Base-by-base conservation (phyloP, 2,797 vertebrate species). In the Hyperoplus immaculatus region DNA sequence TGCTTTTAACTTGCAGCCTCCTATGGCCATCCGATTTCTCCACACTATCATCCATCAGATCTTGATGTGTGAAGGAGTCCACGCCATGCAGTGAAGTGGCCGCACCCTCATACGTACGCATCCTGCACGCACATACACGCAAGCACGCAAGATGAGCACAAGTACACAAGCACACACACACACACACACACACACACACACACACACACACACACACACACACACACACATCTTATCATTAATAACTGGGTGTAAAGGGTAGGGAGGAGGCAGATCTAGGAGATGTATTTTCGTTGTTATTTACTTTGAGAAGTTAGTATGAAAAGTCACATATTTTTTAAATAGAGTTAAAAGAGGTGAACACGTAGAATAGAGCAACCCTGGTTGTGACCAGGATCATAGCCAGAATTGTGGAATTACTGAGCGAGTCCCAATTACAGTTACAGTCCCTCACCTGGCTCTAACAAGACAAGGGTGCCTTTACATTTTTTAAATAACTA, bases 21-120 rank as follows among this genome's bases (percentile, higher is more conserved):
- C 54, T 18, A 11, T 39, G 43, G 29, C 43, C 57, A 15, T 21
- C 60, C 29, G 29, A 29, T 29, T 29, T 29, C 36, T 50, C 5
- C 57, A 60, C 49, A 39, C 21, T 68, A 74, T 82, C 87, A 71
- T 3, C 47, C 75, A 61, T 78, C 72, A 63, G 78, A 84, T 87
- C 78, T 87, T 61, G 54, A 76, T 73, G 70, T 77, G 43, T 87
- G 64, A 70, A 66, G 76, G 83, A 84, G 82, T 67, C 87, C 82
- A 76, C 75, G 77, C 87, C 92, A 85, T 93, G 91, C 92, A 87
- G 91, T 91, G 78, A 90, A 88, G 90, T 86, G 90, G 94, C 94
- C 94, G 87, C 94, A 92, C 95, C 94, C 94, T 91, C 86, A 66
- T 61, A 90, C 90, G 84, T 61, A 85, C 82, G 80, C 86, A 54